Evolutionary conservation across 2,113 vertebrate species (phyloP).

Genomic region (Dicentrarchus labrax): DNA sequence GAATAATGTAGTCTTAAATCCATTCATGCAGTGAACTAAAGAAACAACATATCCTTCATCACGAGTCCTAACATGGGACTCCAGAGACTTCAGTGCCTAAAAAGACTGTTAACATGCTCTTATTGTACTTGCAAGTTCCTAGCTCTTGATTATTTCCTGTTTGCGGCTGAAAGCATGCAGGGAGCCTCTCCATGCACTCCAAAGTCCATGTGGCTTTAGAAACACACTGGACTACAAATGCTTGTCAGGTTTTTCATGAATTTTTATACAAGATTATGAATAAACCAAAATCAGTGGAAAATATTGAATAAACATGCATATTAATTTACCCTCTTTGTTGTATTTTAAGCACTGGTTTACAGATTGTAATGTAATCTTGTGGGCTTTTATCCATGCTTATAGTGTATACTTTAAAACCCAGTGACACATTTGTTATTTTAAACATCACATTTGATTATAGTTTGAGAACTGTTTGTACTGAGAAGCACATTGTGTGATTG

Average conservation of each 20-base stretch:
- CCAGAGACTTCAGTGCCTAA: conserved; percentile 74
- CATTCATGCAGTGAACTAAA: conserved; percentile 58
- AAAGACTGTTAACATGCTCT: conserved; percentile 70
- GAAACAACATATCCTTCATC: conserved; percentile 57
- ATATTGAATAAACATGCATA: conserved; percentile 76
- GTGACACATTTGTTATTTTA: conserved; percentile 20
- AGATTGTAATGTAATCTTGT: conserved; percentile 7
- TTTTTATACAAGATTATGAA: conserved; percentile 74
- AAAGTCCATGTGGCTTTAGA: conserved; percentile 77
- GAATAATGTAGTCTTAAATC: conserved; percentile 73
- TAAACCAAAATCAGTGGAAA: conserved; percentile 78
- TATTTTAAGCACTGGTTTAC: conserved; percentile 56
- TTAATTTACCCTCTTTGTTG: conserved; percentile 63
- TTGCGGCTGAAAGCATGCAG: conserved; percentile 78
- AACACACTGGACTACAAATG: conserved; percentile 78
- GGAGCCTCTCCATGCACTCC: conserved; percentile 77
- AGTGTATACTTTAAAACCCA: conserved; percentile 5
- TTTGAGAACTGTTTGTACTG: conserved; percentile 20
- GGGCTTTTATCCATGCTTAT: conserved; percentile 1
- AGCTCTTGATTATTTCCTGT: conserved; percentile 82
- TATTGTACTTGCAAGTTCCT: conserved; percentile 77
- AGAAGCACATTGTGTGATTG: conserved; percentile 16
- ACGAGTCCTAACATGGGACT: conserved; percentile 51
- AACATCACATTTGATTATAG: conserved; percentile 19
- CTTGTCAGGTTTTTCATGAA: conserved; percentile 72